These are phyloP conservation scores for Trochalopteron elliotii DNA, from an alignment of 2,113 vertebrate genomes.

Conservation along the genomic window DNA sequence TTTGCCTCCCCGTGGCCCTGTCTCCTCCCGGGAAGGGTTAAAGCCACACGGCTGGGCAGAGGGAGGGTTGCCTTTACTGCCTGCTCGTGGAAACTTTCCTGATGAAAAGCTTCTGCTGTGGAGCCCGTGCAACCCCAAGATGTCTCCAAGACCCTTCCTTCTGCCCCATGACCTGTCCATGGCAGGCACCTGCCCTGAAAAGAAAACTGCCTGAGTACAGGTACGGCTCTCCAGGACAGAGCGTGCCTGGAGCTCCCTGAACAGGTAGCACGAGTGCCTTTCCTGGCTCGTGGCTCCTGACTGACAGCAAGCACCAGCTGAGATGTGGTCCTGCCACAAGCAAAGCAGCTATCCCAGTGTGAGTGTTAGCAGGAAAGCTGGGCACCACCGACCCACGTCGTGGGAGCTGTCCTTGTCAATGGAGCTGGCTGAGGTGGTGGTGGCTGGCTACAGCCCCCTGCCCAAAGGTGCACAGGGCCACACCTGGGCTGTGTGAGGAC, in stretches of 20 bases:
- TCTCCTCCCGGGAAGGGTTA: not conserved
- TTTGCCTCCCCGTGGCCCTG: not conserved
- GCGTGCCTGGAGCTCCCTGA: fast-evolving
- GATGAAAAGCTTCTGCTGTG: fast-evolving
- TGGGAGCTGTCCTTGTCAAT: not conserved
- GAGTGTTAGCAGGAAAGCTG: not conserved
- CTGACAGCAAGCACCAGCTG: too few species aligned
- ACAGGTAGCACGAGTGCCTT: fast-evolving
- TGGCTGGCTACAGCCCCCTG: not conserved
- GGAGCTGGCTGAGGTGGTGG: not conserved
- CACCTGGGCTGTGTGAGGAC: fast-evolving
- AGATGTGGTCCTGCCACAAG: not conserved
- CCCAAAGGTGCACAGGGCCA: too few species aligned
- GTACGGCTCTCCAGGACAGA: not conserved
- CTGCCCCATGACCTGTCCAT: fast-evolving
- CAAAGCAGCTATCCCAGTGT: fast-evolving
- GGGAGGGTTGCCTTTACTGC: too few species aligned
- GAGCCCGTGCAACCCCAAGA: not conserved
- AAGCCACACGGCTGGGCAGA: not conserved
- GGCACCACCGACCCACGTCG: fast-evolving
- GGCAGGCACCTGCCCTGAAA: not conserved
- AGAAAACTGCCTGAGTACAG: not conserved
- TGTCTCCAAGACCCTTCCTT: not conserved
- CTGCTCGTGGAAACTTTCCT: not conserved
- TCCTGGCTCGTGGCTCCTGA: not conserved